phyloP scores from a whole-genome alignment of 2,888 invertebrate species.

The Zele albiditarsus region DNA sequence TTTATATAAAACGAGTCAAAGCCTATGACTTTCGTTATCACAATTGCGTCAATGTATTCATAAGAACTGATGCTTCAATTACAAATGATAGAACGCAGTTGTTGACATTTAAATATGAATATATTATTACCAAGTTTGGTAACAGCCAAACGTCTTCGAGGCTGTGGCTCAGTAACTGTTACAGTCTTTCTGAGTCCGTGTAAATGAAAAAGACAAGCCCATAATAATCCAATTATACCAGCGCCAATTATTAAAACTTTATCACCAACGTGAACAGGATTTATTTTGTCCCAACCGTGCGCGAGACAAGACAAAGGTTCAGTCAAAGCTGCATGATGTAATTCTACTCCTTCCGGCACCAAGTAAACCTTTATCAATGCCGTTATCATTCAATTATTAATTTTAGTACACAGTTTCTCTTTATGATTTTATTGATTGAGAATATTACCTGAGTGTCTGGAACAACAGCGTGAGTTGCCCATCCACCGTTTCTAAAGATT shows the following conservation, averaged over 20 bases:
- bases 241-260: conserved; percentile 81
- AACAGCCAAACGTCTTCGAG: conserved; percentile 63
- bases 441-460: conserved; percentile 77
- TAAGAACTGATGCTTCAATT: neutral
- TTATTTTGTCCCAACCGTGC: conserved; percentile 80
- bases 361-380: conserved; percentile 60
- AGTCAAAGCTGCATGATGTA: conserved; percentile 76
- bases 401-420: neutral
- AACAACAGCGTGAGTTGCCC: conserved; percentile 79
- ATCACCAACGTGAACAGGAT: conserved; percentile 77
- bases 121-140: conserved; percentile 71
- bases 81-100: neutral
- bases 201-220: conserved; percentile 79
- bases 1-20: neutral
- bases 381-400: neutral
- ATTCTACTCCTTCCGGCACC: conserved; percentile 62
- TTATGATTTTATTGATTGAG: neutral
- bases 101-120: conserved; percentile 4
- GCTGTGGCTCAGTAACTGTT: conserved; percentile 80
- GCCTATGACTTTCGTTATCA: neutral
- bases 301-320: conserved; percentile 83
- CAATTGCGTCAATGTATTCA: neutral
- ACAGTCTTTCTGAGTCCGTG: conserved; percentile 80
- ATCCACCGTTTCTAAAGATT: conserved; percentile 80
- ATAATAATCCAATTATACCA: conserved; percentile 82